phyloP scores from a whole-genome alignment of 2,888 invertebrate species.

The Loripinus fragilis region DNA sequence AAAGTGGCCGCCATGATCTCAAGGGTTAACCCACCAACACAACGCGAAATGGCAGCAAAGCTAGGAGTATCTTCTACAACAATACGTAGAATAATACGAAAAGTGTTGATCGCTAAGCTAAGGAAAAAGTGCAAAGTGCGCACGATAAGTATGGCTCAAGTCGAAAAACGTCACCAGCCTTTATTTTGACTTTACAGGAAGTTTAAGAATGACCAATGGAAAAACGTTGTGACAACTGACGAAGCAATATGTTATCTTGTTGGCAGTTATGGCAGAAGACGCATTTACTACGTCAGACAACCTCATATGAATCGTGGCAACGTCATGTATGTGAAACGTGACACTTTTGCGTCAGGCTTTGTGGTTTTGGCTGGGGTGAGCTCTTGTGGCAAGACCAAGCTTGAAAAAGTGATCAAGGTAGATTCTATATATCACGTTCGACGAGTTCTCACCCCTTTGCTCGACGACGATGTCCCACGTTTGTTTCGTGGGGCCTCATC shows the following conservation, averaged over 20 bases:
- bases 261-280: not conserved
- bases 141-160: not conserved
- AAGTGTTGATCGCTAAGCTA: not conserved
- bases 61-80: not conserved
- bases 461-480: not conserved
- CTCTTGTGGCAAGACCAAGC: constrained; percentile 12
- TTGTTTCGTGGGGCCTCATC: not conserved
- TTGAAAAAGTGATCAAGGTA: constrained; percentile 9
- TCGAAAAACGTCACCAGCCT: not conserved
- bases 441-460: not conserved
- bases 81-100: not conserved
- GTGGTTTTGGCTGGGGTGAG: constrained; percentile 13
- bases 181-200: not conserved
- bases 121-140: not conserved
- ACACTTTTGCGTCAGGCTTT: constrained; percentile 25
- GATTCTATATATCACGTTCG: not conserved
- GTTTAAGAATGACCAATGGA: not conserved
- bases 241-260: not conserved
- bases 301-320: not conserved
- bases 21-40: not conserved
- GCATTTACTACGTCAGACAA: not conserved
- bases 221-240: not conserved
- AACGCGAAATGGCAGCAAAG: not conserved
- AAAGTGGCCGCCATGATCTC: too few relatives aligned
- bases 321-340: constrained; percentile 19